Percentiles rank a stretch among this genome's conserved stretches.
Conservation (phyloP, 2,113 vertebrate species). For the Plecturocebus donacophilus region DNA sequence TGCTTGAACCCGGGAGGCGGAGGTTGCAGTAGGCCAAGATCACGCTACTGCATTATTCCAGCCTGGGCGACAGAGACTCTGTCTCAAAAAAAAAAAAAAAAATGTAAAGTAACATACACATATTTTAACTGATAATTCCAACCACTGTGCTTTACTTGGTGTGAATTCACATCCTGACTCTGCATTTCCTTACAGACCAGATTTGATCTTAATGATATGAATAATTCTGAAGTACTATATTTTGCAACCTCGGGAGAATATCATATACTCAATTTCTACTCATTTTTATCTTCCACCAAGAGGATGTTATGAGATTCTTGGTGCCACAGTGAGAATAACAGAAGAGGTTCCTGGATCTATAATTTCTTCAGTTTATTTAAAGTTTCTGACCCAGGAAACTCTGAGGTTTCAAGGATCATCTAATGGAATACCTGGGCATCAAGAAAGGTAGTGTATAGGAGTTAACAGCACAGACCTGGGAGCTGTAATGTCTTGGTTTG, state of each 20-base stretch:
- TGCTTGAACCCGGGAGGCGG: no score
- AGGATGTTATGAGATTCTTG: not conserved
- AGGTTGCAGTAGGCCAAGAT: no score
- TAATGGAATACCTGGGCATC: not conserved
- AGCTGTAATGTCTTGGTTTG: not conserved
- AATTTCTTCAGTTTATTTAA: not conserved
- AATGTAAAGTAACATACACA: not conserved
- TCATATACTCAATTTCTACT: not conserved
- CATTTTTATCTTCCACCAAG: slow-evolving; percentile 29
- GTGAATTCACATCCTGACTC: not conserved
- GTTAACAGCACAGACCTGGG: not conserved
- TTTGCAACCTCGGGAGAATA: not conserved
- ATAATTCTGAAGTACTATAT: not conserved
- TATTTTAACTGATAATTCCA: not conserved
- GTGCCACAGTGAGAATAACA: not conserved
- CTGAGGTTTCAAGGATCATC: not conserved
- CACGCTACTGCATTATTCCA: no score
- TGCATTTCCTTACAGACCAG: not conserved
- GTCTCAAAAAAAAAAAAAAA: not conserved
- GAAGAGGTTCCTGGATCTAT: not conserved
- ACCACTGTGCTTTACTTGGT: not conserved
- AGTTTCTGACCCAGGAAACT: not conserved
- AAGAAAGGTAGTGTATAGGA: not conserved
- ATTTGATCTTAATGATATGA: not conserved
- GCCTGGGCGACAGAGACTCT: no score